Evolutionary conservation across 2,888 invertebrate species (phyloP).

Genomic region (Eilema depressum): DNA sequence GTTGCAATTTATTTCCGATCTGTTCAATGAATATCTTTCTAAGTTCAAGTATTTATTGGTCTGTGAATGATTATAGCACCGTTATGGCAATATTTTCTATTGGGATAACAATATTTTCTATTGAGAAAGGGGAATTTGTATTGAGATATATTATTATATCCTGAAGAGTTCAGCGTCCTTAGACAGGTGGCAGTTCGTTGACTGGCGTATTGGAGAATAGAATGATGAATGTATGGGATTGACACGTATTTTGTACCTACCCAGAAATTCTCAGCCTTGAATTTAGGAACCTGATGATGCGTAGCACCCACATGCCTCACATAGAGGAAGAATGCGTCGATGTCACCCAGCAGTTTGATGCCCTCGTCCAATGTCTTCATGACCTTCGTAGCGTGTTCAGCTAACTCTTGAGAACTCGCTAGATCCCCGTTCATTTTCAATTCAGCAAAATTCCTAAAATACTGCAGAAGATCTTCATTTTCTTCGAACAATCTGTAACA

Average conservation of each 20-base stretch:
- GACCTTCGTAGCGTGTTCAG: conserved; percentile 95
- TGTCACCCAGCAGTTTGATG: conserved; percentile 93
- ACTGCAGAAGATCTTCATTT: conserved; percentile 90
- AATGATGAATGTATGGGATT: no score
- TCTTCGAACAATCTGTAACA: conserved; percentile 93
- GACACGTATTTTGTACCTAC: no score
- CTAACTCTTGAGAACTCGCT: conserved; percentile 92
- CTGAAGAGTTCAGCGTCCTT: no score
- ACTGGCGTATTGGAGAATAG: no score
- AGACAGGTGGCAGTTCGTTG: no score
- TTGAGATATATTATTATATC: no score
- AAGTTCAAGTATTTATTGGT: neutral
- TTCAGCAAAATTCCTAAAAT: conserved; percentile 93
- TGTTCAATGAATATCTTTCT: neutral
- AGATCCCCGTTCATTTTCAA: conserved; percentile 92
- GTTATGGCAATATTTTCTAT: no score
- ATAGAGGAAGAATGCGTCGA: conserved; percentile 93
- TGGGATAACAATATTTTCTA: no score
- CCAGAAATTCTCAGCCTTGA: conserved; percentile 95
- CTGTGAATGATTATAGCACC: no score
- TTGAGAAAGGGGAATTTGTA: no score
- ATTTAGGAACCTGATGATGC: conserved; percentile 93
- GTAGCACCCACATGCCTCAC: conserved; percentile 93
- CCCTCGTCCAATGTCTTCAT: conserved; percentile 96
- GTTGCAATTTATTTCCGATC: neutral